Evolutionary conservation across 2,888 invertebrate genomes (phyloP), one percentile per base, ranked within the genome.

Genomic region (Horisme vitalbata): DNA sequence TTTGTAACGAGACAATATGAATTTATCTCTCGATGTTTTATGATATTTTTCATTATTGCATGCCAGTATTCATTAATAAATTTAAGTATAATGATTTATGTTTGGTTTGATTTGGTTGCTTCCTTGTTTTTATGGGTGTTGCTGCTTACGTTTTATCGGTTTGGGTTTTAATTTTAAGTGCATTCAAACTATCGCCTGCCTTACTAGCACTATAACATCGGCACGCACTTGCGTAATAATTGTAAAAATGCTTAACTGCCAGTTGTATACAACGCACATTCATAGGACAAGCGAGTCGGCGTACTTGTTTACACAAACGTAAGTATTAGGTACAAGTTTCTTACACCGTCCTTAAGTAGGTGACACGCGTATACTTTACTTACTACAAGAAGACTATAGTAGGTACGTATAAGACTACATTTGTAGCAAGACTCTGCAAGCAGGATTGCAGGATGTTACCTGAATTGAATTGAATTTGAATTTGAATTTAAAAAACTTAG

Each of bases 11-110:
- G 73, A 73, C 71, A 67, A 75, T 74, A 86, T 84, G 82, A 86
- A 82, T 81, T 85, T 84, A 81, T 83, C 84, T 82, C 81, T 82
- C 79, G 71, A 69, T 70, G 71, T 79, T 84, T 83, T 82, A 79
- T 75, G 79, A 77, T 75, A 71, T 79, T 85, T 84, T 80, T 79
- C 35, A 65, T 77, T 83, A 80, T 82, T 81, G 87, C 84, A 86
- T 82, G 86, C 78, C 76, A 79, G 77, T 82, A 82, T 80, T 77
- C 78, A 81, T 75, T 77, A 88, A 86, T 88, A 88, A 88, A 88
- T 88, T 88, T 88, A 88, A 88, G 88, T 88, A 84, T 81, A 88
- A 86, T 83, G 73, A 68, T 85, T 82, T 79, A 79, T 65, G 58
- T 71, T 57, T 55, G 56, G 84, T 88, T 88, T 88, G 60, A 85